Conservation (phyloP, 2,113 vertebrate genomes). For the Porphyrio hochstetteri region DNA sequence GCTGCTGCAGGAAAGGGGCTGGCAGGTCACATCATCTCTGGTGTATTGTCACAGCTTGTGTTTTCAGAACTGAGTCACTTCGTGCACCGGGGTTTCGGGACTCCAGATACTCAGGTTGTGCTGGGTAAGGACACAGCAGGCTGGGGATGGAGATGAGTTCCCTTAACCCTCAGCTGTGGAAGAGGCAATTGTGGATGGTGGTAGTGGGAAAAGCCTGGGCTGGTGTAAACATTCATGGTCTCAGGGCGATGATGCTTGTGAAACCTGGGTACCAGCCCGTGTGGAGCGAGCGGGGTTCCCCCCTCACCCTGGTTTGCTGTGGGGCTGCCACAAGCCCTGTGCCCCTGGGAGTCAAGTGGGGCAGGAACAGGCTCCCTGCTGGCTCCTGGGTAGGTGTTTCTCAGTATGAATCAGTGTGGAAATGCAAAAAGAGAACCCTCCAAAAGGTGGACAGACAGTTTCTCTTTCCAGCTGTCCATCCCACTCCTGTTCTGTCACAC, state of each 20-base stretch:
- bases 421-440: background rate
- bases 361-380: background rate
- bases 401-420: background rate
- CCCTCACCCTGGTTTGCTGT: rapidly evolving
- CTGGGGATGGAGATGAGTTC: background rate
- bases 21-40: background rate
- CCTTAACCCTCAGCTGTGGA: background rate
- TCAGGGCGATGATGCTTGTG: rapidly evolving
- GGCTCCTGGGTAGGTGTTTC: rapidly evolving
- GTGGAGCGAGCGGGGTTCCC: background rate
- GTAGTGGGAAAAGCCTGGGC: background rate
- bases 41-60: background rate
- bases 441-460: background rate
- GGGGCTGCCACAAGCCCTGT: background rate
- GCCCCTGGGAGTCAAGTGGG: background rate
- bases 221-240: background rate
- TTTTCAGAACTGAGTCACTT: background rate
- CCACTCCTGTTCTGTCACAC: background rate
- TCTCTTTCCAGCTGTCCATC: background rate
- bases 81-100: rapidly evolving
- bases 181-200: background rate
- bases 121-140: background rate
- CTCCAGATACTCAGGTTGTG: background rate
- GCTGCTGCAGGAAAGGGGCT: background rate
- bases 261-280: background rate